Conservation (phyloP, 2,797 vertebrate genomes). For the Gymnodraco acuticeps region DNA sequence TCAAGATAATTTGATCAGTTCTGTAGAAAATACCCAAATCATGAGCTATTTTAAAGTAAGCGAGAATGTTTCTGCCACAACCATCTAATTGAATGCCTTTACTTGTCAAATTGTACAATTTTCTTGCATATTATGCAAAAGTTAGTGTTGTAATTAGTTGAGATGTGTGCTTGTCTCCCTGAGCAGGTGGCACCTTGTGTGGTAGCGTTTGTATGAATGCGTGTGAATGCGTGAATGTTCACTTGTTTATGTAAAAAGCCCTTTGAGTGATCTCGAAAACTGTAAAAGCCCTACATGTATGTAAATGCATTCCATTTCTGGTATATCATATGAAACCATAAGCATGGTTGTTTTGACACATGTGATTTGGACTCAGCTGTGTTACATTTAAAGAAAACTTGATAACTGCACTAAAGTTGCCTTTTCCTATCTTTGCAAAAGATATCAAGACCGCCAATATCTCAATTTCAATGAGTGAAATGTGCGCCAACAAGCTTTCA, state of each 20-base stretch:
- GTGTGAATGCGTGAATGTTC: no score
- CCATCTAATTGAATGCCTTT: neutral
- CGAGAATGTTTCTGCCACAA: neutral
- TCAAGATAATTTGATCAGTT: neutral
- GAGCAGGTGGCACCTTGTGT: no score
- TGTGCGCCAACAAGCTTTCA: neutral
- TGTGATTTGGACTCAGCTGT: neutral
- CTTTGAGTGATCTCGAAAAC: no score
- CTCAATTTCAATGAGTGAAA: neutral
- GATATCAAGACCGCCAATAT: neutral
- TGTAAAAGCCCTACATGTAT: no score
- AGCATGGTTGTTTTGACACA: neutral
- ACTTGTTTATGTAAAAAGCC: no score
- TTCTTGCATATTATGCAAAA: neutral
- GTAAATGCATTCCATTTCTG: no score
- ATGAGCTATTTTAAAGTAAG: neutral
- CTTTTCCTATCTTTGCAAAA: neutral
- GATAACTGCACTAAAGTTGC: neutral
- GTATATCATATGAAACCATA: neutral
- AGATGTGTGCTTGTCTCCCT: no score
- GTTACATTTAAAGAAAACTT: neutral
- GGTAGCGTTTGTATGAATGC: no score
- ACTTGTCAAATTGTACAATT: neutral
- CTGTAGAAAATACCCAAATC: neutral
- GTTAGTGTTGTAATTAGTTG: slow-evolving; percentile 5